phyloP scores from a whole-genome alignment of 2,113 vertebrate genomes.

The Sakesphorus luctuosus region DNA sequence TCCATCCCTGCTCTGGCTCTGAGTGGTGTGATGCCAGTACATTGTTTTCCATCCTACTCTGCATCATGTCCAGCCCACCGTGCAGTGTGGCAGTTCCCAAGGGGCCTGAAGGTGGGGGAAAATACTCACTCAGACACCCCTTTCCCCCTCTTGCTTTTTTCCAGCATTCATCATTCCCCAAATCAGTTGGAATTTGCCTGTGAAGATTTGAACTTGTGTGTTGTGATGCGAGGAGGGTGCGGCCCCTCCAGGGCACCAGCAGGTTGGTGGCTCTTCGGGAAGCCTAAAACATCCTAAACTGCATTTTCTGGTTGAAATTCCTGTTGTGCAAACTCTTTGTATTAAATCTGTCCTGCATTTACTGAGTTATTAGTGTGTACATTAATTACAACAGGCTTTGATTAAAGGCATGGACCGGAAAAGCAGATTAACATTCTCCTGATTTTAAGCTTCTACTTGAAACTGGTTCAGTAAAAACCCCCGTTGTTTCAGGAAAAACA shows the following conservation, averaged over 20 bases:
- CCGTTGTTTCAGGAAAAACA: neutral
- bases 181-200: accelerated
- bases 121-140: neutral
- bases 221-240: accelerated
- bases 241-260: neutral
- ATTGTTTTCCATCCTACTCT: neutral
- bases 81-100: accelerated
- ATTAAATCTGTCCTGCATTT: neutral
- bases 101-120: accelerated
- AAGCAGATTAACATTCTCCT: neutral
- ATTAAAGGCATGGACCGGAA: neutral
- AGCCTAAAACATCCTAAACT: neutral
- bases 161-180: accelerated
- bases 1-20: neutral
- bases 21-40: accelerated
- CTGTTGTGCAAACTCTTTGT: neutral
- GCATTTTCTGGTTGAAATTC: neutral
- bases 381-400: neutral
- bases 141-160: neutral
- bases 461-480: neutral
- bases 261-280: neutral
- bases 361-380: neutral
- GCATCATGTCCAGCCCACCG: neutral
- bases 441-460: neutral
- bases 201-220: accelerated